Conservation (phyloP, 2,113 vertebrate species). For the Copsychus sechellarum region DNA sequence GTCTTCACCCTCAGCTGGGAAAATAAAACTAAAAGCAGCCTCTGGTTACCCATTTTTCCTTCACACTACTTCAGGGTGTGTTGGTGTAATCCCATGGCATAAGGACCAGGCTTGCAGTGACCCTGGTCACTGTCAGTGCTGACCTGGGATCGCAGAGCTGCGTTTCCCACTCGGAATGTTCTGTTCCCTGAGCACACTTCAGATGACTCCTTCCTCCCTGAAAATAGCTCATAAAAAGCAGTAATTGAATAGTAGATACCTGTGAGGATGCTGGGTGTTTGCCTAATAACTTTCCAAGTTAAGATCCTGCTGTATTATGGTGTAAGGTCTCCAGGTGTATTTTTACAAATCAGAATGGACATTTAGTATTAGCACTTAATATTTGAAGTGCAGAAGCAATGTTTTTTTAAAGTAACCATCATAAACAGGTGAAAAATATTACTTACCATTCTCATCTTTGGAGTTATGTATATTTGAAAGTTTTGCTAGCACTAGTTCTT, state of each 20-base stretch:
- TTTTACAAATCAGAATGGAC: not conserved
- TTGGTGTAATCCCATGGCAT: not conserved
- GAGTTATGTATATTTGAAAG: not conserved
- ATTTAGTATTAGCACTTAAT: not conserved
- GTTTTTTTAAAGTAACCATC: not conserved
- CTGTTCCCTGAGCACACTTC: not conserved
- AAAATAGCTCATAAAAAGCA: not conserved
- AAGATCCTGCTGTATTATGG: not conserved
- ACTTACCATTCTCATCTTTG: not conserved
- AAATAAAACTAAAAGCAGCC: not conserved
- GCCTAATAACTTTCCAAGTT: not conserved
- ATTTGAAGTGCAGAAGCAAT: not conserved
- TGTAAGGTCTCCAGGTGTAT: not conserved
- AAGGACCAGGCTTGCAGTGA: not conserved
- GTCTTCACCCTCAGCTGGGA: not conserved
- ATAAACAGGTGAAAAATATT: not conserved
- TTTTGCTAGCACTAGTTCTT: not conserved
- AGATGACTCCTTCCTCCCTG: not conserved
- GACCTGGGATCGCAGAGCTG: not conserved
- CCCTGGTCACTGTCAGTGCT: not conserved
- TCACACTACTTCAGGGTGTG: not conserved
- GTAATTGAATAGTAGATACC: not conserved
- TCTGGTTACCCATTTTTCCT: not conserved
- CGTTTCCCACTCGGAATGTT: accelerated
- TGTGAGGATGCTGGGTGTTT: not conserved